phyloP scores from a whole-genome alignment of 2,797 vertebrate genomes.

The Serranus cabrilla region DNA sequence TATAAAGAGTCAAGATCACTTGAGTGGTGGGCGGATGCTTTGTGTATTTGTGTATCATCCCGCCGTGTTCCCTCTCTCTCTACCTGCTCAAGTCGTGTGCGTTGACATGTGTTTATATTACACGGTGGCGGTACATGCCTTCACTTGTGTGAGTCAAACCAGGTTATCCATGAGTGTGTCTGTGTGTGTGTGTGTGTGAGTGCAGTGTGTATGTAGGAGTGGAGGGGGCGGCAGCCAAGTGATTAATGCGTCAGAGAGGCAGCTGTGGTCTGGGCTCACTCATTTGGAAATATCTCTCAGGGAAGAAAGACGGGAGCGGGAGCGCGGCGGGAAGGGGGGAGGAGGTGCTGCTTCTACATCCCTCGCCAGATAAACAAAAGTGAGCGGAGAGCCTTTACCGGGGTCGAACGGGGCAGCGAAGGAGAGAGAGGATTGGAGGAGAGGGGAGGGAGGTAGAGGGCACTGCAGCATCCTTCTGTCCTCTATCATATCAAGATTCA shows the following conservation, averaged over 20 bases:
- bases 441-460: constrained; percentile 43
- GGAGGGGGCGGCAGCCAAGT: constrained; percentile 72
- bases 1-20: constrained; percentile 63
- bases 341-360: constrained; percentile 45
- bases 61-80: constrained; percentile 34
- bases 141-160: constrained; percentile 48
- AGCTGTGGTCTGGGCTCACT: constrained; percentile 76
- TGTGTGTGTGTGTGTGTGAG: constrained; percentile 5
- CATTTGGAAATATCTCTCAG: constrained; percentile 82
- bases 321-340: constrained; percentile 9
- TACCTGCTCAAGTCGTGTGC: constrained; percentile 30
- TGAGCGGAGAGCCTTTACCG: constrained; percentile 41
- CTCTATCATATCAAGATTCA: constrained; percentile 37
- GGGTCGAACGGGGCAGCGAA: constrained; percentile 35
- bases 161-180: constrained; percentile 36
- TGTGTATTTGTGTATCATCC: constrained; percentile 30
- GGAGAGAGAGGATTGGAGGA: constrained; percentile 51
- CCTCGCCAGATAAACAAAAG: constrained; percentile 70
- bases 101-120: constrained; percentile 55
- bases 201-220: constrained; percentile 27
- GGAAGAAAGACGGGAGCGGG: constrained; percentile 55
- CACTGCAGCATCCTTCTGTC: constrained; percentile 57
- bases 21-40: constrained; percentile 71
- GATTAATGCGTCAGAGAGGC: constrained; percentile 84
- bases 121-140: constrained; percentile 40